A percentile compares a stretch with the other conserved stretches of the same genome.
These are phyloP conservation scores for Oryctes rhinoceros DNA, from an alignment of 1,140 invertebrate genomes.

Conservation along the genomic window DNA sequence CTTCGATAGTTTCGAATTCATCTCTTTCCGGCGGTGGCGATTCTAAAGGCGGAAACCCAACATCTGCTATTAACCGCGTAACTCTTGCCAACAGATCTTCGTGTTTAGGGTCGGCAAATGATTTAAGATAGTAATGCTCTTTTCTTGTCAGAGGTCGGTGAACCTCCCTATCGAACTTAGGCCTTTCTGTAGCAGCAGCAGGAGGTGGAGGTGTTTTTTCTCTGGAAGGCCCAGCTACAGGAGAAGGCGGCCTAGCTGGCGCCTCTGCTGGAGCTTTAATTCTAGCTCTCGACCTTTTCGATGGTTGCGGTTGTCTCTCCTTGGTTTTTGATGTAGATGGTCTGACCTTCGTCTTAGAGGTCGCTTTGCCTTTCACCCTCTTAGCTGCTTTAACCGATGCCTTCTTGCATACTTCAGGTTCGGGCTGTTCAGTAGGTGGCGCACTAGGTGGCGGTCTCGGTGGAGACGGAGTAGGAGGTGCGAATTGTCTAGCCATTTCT, in stretches of 20 bases:
- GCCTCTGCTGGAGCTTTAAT: not conserved
- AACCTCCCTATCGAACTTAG: not conserved
- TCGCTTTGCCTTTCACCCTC: not conserved
- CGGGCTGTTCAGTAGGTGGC: not conserved
- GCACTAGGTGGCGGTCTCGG: not conserved
- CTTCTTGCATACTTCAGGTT: not conserved
- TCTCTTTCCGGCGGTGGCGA: constrained; percentile 4
- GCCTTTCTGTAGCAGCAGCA: not conserved
- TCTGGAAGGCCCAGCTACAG: not conserved
- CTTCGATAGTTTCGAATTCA: not conserved
- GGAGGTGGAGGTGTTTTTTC: not conserved
- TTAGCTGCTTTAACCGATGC: not conserved
- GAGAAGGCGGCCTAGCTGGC: not conserved
- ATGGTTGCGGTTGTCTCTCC: not conserved
- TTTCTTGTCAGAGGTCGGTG: not conserved
- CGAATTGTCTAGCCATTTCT: constrained; percentile 2
- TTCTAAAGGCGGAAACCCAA: not conserved
- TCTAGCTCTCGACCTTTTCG: not conserved
- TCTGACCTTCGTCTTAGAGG: not conserved
- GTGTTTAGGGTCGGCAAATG: constrained; percentile 5
- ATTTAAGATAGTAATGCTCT: not conserved
- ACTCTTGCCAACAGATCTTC: not conserved
- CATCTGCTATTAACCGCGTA: constrained; percentile 1
- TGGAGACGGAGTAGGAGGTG: not conserved
- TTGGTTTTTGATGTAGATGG: not conserved